These are phyloP conservation scores for Atractosteus spatula DNA, from an alignment of 2,113 vertebrate species.

Conservation along the genomic window DNA sequence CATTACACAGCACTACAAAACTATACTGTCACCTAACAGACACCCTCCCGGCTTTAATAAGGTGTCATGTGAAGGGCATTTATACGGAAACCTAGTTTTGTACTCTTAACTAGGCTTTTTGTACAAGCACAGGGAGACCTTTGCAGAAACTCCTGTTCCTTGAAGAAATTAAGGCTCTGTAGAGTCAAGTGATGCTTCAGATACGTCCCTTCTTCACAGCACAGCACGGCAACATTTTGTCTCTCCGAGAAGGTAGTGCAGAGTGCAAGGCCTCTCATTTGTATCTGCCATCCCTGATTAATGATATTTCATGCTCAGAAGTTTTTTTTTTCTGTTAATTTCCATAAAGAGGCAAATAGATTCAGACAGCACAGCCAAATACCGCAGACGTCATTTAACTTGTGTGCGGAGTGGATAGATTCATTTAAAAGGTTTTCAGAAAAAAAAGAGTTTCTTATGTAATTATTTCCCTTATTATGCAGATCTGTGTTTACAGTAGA, in stretches of 20 bases:
- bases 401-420: not conserved
- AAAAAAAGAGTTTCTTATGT: too few relatives aligned
- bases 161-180: not conserved
- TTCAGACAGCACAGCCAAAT: not conserved
- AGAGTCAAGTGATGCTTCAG: not conserved
- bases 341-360: too few relatives aligned
- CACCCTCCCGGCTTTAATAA: too few relatives aligned
- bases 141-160: too few relatives aligned
- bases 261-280: not conserved
- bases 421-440: not conserved
- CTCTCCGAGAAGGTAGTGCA: constrained; percentile 7
- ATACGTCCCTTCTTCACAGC: not conserved
- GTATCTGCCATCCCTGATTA: constrained; percentile 10
- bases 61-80: not conserved
- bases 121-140: not conserved
- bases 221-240: not conserved
- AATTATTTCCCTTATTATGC: not conserved
- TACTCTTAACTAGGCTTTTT: not conserved
- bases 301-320: constrained; percentile 19
- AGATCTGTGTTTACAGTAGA: constrained; percentile 66
- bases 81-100: not conserved
- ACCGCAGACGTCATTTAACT: constrained; percentile 1
- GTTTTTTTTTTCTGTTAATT: too few relatives aligned
- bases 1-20: too few relatives aligned
- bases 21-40: too few relatives aligned